Base-by-base conservation (phyloP, 2,888 invertebrate species). In the Eristalinus aeneus region DNA sequence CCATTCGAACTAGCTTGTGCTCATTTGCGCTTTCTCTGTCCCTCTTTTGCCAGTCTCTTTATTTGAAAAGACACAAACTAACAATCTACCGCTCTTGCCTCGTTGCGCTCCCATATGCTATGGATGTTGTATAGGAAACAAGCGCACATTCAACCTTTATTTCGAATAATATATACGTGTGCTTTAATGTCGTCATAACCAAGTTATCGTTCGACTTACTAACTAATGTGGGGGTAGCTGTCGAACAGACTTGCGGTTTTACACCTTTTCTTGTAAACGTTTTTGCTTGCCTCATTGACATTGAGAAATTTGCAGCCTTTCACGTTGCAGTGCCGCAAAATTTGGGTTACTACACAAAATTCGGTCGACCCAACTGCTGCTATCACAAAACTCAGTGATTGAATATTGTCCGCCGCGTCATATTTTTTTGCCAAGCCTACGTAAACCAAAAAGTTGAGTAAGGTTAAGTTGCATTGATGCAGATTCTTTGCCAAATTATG, bases 141-240 rank as follows among this genome's bases (percentile, higher is more conserved):
- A 86, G 81, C 39, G 39, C 76, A 68, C 86, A 81, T 81, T 81
- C 73, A 86, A 86, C 77, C 77, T 81, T 86, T 82, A 68, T 81
- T 84, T 36, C 53, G 36, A 74, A 74, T 3, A 80, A 61, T 53
- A 36, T 10, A n/a, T 16, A 58, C 39, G 20, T 60, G 27, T 58
- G 54, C 75, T 3, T 63, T 9, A 10, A 32, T 63, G 61, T 63
- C 34, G 34, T 63, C 34, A 63, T 61, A 20, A 54, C 54, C 56
- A 56, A 56, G 22, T 56, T 23, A 23, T 68, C 46, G 39, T 61
- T 54, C 39, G 69, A 65, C 71, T 58, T 34, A 68, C 11, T 68
- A 39, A 60, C 78, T 68, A 72, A 60, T 68, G 61, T 36, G 16
- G 63, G n/a, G 64, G 58, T 46, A 16, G 68, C 32, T 31, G 56